Evolutionary conservation across 2,888 invertebrate species (phyloP).

Genomic region (Netelia inedita): DNA sequence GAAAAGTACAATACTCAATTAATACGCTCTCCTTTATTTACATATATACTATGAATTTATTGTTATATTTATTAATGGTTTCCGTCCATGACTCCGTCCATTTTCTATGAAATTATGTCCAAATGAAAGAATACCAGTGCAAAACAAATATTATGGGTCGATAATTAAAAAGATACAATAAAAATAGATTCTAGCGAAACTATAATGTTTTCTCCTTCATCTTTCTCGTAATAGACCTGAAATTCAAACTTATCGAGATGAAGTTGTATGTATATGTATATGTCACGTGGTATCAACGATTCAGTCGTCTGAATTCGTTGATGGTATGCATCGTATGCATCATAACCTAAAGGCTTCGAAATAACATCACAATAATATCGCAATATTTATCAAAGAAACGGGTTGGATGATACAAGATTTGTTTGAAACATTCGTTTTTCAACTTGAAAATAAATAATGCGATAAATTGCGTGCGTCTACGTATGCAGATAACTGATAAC

Average conservation of each 20-base stretch:
- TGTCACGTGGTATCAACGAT: too few species aligned
- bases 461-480: not conserved
- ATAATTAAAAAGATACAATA: not conserved
- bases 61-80: not conserved
- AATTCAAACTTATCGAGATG: too few species aligned
- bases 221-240: too few species aligned
- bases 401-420: not conserved
- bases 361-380: not conserved
- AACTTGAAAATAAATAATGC: not conserved
- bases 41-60: not conserved
- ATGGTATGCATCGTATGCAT: too few species aligned
- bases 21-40: not conserved
- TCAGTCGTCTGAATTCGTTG: too few species aligned
- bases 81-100: conserved; percentile 25
- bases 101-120: not conserved
- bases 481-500: not conserved
- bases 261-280: too few species aligned
- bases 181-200: not conserved
- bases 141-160: not conserved
- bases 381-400: not conserved
- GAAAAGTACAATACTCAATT: conserved; percentile 39
- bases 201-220: not conserved
- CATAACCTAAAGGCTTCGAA: not conserved
- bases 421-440: not conserved
- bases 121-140: not conserved